Conservation (phyloP, 2,113 vertebrate species). For the Rhynchopsitta pachyrhyncha region DNA sequence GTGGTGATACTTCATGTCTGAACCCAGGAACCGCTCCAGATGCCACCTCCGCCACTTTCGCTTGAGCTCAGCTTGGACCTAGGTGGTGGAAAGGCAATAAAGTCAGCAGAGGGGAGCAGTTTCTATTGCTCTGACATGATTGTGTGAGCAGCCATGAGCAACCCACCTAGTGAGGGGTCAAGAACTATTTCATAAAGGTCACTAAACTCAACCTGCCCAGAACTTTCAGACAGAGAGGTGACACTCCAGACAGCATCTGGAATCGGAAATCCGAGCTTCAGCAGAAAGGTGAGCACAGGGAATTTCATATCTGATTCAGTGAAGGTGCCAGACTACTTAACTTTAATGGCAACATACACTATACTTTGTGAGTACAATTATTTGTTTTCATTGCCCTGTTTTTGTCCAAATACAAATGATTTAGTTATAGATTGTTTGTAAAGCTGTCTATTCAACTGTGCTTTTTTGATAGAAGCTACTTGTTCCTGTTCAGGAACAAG, state of each 20-base stretch:
- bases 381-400: neutral
- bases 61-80: constrained; percentile 95
- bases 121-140: neutral
- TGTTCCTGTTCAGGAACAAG: neutral
- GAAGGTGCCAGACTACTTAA: neutral
- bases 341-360: neutral
- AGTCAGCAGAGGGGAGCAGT: neutral
- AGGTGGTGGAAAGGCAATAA: neutral
- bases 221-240: neutral
- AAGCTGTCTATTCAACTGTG: neutral
- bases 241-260: neutral
- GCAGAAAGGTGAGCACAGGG: neutral
- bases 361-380: neutral
- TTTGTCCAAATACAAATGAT: neutral
- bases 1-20: constrained; percentile 86
- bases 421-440: neutral
- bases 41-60: constrained; percentile 96
- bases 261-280: neutral
- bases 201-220: neutral
- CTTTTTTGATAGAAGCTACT: neutral
- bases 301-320: neutral
- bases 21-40: constrained; percentile 84
- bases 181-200: neutral
- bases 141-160: neutral
- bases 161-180: neutral